Conservation (phyloP, 2,113 vertebrate genomes). For the Camarhynchus parvulus region DNA sequence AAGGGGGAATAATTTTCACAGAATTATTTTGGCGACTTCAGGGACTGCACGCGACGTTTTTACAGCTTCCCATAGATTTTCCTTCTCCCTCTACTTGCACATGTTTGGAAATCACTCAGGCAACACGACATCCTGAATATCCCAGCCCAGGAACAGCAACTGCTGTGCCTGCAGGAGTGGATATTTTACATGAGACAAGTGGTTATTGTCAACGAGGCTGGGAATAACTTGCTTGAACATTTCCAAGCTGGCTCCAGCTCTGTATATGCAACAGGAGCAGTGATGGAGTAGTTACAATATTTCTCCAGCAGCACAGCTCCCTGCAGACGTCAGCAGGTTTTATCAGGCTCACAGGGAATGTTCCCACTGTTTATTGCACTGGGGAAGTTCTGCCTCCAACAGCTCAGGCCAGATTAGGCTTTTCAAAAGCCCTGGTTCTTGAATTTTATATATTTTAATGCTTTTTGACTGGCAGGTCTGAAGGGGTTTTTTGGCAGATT, state of each 20-base stretch:
- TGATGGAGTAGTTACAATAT: slow-evolving; percentile 6
- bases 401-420: neutral
- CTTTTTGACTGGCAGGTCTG: neutral
- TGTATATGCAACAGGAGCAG: neutral
- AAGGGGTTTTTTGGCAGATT: neutral
- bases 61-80: slow-evolving; percentile 12
- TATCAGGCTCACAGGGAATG: slow-evolving; percentile 3
- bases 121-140: neutral
- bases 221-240: neutral
- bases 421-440: neutral
- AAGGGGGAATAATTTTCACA: slow-evolving; percentile 2
- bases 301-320: slow-evolving; percentile 2
- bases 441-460: neutral
- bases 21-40: neutral
- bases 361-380: neutral
- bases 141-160: neutral
- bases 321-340: slow-evolving; percentile 27
- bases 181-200: slow-evolving; percentile 28
- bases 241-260: slow-evolving; percentile 2
- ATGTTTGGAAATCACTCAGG: neutral
- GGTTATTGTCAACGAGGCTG: slow-evolving; percentile 12
- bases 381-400: neutral
- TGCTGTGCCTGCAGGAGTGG: neutral
- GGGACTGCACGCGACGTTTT: neutral
- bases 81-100: neutral